phyloP scores from a whole-genome alignment of 2,888 invertebrate species.

The Amphipoea oculea region DNA sequence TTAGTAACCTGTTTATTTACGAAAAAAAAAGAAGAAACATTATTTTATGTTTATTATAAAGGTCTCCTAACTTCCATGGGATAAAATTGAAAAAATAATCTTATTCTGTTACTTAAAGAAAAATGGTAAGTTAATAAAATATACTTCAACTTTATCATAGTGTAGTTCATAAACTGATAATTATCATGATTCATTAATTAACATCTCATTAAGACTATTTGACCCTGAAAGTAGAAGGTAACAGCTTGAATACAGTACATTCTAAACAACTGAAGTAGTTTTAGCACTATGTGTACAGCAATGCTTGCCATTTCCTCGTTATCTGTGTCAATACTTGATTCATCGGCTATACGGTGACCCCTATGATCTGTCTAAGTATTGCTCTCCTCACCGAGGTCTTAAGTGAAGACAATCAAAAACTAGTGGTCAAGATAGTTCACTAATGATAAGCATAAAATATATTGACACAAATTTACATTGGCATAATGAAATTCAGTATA shows the following conservation, averaged over 20 bases:
- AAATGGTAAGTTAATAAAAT: constrained; percentile 34
- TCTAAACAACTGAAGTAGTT: background rate
- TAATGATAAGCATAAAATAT: too few species aligned
- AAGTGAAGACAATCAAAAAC: background rate
- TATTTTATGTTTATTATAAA: background rate
- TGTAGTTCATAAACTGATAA: background rate
- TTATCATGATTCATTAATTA: constrained; percentile 1
- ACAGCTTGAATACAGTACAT: constrained; percentile 6
- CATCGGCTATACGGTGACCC: background rate
- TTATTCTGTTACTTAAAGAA: background rate
- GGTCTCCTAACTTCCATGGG: background rate
- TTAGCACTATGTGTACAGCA: background rate
- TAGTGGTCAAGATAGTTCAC: background rate
- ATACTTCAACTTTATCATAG: background rate
- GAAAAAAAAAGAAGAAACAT: constrained; percentile 16
- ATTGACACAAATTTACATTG: too few species aligned
- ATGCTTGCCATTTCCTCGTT: background rate
- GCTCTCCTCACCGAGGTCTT: background rate
- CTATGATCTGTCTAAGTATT: background rate
- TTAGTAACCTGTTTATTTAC: constrained; percentile 3
- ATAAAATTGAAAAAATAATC: background rate
- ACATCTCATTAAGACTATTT: background rate
- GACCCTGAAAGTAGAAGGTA: background rate
- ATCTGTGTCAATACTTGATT: background rate
- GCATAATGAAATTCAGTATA: too few species aligned